phyloP scores from a whole-genome alignment of 2,888 invertebrate genomes.

The Andrena camellia region DNA sequence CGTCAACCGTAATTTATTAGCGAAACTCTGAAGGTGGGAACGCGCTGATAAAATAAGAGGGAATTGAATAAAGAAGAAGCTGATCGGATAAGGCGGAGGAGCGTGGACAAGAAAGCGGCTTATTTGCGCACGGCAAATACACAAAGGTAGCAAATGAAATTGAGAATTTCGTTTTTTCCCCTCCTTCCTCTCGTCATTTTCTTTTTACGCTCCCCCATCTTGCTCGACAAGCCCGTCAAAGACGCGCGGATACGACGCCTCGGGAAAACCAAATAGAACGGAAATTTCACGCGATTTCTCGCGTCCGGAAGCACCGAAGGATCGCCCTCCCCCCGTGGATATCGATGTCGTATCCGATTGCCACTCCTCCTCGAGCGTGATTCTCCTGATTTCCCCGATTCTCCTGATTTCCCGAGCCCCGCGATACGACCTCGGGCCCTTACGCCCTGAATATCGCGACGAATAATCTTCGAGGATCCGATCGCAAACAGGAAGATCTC shows the following conservation, averaged over 20 bases:
- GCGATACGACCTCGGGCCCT: not conserved
- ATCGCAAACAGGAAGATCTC: not conserved
- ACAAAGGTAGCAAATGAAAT: conserved; percentile 7
- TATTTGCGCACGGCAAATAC: conserved; percentile 3
- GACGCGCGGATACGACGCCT: conserved; percentile 6
- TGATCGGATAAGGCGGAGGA: not conserved
- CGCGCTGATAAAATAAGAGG: not conserved
- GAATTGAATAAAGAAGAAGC: conserved; percentile 4
- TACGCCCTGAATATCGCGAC: conserved; percentile 2
- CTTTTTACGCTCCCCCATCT: not conserved
- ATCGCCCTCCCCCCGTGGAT: conserved; percentile 9
- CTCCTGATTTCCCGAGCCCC: conserved; percentile 19
- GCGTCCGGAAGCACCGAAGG: conserved; percentile 12
- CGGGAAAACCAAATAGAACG: conserved; percentile 40
- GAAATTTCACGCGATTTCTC: conserved; percentile 45
- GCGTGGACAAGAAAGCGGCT: conserved; percentile 1
- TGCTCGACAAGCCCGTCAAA: conserved; percentile 8
- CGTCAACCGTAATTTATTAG: conserved; percentile 5
- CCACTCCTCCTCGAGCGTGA: conserved; percentile 10
- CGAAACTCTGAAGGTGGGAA: not conserved
- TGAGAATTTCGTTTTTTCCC: not conserved
- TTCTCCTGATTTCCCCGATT: conserved; percentile 24
- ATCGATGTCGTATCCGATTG: conserved; percentile 39
- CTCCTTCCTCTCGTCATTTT: not conserved
- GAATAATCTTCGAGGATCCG: not conserved